phyloP scores from a whole-genome alignment of 2,113 vertebrate species.

The Lampris megalopsis region DNA sequence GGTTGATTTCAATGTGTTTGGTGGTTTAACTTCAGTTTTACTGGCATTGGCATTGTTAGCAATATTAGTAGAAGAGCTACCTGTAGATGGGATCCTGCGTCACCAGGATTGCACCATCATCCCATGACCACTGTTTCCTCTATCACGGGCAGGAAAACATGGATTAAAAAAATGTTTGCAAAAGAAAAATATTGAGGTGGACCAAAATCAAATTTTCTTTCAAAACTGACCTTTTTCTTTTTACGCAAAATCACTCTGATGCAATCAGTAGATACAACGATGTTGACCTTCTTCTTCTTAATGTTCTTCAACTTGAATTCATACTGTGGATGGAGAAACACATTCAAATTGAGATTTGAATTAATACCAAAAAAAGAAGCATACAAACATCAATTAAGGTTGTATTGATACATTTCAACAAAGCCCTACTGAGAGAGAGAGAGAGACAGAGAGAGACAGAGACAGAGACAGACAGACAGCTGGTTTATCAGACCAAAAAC shows the following conservation, averaged over 20 bases:
- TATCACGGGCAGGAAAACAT: constrained; percentile 65
- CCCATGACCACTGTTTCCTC: constrained; percentile 95
- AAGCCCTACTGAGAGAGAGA: background rate
- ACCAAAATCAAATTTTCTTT: background rate
- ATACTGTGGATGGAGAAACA: constrained; percentile 82
- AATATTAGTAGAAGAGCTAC: constrained; percentile 65
- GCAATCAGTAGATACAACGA: constrained; percentile 90
- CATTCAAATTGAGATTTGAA: constrained; percentile 6
- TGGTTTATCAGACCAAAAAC: constrained; percentile 8
- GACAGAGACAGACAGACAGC: background rate
- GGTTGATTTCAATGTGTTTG: background rate
- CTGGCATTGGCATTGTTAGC: background rate
- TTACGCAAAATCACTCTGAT: constrained; percentile 94
- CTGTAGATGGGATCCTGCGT: constrained; percentile 97
- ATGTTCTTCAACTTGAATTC: constrained; percentile 99
- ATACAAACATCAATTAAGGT: too few relatives aligned
- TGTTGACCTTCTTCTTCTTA: constrained; percentile 98
- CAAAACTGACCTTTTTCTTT: constrained; percentile 90
- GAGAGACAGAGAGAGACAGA: background rate
- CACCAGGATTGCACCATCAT: constrained; percentile 90
- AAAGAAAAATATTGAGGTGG: background rate
- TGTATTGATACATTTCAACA: too few relatives aligned
- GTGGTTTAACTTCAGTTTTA: background rate
- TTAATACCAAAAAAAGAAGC: background rate
- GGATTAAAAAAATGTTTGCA: background rate